Evolutionary conservation across 2,797 vertebrate species (phyloP), one percentile per base, ranked within the genome.

Genomic region (Limosa lapponica): DNA sequence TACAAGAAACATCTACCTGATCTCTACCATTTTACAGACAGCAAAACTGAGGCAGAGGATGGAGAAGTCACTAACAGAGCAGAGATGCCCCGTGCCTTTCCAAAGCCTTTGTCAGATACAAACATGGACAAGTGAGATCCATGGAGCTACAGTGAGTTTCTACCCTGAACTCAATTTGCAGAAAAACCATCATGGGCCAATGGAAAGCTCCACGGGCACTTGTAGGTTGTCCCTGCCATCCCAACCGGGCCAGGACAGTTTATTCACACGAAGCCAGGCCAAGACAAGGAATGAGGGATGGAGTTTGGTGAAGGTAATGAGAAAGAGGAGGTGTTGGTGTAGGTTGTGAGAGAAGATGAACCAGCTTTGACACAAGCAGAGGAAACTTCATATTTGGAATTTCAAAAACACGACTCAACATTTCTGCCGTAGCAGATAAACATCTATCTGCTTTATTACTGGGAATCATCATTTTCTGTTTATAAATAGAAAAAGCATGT

Each of bases 401-500:
- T 96, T 94, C 51, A 96, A 92, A 87, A 97, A 93, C 87, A 93
- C 24, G 61, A 97, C 94, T 98, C 96, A 97, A 96, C 88, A 72
- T 98, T 98, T 98, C 97, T 97, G 74, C 89, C 0, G 18, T 66
- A 51, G 94, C 44, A 97, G 98, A 98, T 98, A 98, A 97, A 94
- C 95, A 98, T 98, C 97, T 95, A 75, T 95, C 59, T 94, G 57
- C 64, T 95, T 96, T 93, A 89, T 78, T 95, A 95, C 87, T 95
- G 89, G 90, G 91, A 96, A 96, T 95, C 46, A 17, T 77, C n/a
- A 91, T 86, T 84, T 93, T 77, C 95, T 96, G 91, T 97, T 96
- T 98, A 96, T 96, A 96, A 97, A 96, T 95, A 97, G 97, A 95
- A 97, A 92, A 80, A 79, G 70, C 94, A 93, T 80, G 62, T 85